Percentiles rank a stretch among this genome's conserved stretches.
Conservation (phyloP, 2,797 vertebrate genomes). For the Ptychobarbus kaznakovi region DNA sequence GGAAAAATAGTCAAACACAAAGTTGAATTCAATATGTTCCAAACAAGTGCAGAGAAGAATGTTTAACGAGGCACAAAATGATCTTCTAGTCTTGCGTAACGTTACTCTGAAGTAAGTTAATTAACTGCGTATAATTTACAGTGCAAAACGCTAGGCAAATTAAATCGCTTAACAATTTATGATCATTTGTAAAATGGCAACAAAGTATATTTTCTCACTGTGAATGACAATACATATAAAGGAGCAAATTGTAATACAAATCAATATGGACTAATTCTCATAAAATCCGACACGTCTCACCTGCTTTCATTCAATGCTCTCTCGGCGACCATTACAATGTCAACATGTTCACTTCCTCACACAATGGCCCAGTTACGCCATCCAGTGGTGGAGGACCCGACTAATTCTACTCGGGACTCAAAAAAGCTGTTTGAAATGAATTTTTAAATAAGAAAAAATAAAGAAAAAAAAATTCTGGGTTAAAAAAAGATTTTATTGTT, state of each 20-base stretch:
- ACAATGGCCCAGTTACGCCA: background rate
- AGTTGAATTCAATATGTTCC: background rate
- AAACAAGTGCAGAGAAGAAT: background rate
- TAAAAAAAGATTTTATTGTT: conserved; percentile 9
- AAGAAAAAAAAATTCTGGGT: background rate
- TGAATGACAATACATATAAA: background rate
- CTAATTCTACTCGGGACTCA: background rate
- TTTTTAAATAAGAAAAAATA: background rate
- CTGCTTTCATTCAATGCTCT: background rate
- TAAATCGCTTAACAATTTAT: background rate
- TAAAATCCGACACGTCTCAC: background rate
- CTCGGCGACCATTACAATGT: conserved; percentile 29
- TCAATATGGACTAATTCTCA: background rate
- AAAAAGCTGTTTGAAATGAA: background rate
- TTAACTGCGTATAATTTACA: background rate
- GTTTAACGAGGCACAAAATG: background rate
- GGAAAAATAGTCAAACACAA: background rate
- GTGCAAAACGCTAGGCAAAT: background rate
- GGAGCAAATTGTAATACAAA: background rate
- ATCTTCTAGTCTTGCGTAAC: background rate
- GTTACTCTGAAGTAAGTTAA: background rate
- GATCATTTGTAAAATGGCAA: background rate
- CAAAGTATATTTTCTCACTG: background rate
- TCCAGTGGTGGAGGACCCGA: conserved; percentile 33
- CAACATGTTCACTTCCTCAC: conserved; percentile 15